Conservation (phyloP, 37 sponge, comb jelly and placozoan species). For the Aphrocallistes beatrix region DNA sequence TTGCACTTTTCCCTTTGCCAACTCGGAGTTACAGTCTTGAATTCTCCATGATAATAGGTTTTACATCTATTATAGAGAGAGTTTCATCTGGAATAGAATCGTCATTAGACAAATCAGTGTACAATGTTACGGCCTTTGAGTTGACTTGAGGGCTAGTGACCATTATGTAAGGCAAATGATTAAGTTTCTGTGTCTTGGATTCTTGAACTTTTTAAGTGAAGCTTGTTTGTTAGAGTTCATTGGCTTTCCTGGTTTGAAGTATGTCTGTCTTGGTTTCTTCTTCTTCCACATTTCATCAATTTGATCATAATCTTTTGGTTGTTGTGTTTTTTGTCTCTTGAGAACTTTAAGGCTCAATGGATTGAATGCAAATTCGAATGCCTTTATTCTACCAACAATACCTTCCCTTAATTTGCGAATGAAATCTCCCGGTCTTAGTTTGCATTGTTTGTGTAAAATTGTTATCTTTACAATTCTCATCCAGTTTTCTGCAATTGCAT, state of each 20-base stretch:
- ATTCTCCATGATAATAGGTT: neutral
- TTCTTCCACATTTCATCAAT: neutral
- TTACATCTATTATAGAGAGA: neutral
- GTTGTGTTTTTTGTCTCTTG: neutral
- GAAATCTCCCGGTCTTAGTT: neutral
- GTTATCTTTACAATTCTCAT: neutral
- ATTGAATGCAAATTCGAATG: neutral
- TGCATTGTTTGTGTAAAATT: neutral
- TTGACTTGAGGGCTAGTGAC: no score
- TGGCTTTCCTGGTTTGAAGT: neutral
- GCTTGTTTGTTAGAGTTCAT: neutral
- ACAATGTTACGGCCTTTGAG: neutral
- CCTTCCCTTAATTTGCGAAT: neutral
- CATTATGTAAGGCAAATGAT: neutral
- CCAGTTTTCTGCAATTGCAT: neutral
- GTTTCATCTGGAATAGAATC: neutral
- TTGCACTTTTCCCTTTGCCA: neutral
- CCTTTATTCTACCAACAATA: slow-evolving; percentile 6
- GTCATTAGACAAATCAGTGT: neutral
- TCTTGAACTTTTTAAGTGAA: no score
- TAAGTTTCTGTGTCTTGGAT: neutral
- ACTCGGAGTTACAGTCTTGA: neutral
- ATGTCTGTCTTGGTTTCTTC: neutral
- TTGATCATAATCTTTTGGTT: neutral
- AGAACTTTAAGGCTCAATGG: neutral